phyloP scores from a whole-genome alignment of 2,888 invertebrate genomes.

The Eupithecia dodoneata region DNA sequence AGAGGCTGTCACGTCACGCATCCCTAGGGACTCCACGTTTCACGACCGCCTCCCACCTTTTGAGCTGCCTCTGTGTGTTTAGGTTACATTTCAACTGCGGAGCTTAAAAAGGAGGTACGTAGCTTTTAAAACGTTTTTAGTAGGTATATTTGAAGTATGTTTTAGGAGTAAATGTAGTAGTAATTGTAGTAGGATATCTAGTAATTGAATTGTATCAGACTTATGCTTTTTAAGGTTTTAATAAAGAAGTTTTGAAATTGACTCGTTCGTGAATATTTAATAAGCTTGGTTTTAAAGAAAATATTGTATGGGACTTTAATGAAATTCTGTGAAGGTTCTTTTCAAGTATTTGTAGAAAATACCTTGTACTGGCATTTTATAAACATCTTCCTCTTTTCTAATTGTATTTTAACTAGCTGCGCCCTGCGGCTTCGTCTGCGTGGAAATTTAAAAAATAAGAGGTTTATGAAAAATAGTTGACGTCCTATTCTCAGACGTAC shows the following conservation, averaged over 20 bases:
- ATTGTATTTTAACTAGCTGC: not conserved
- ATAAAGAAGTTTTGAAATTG: no score
- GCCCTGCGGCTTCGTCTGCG: no score
- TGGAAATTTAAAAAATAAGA: no score
- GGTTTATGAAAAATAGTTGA: no score
- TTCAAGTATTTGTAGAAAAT: not conserved
- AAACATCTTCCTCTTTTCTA: not conserved
- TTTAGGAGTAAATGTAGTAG: no score
- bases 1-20: slow-evolving; percentile 64
- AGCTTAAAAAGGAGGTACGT: not conserved
- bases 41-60: slow-evolving; percentile 27
- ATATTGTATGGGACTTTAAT: not conserved
- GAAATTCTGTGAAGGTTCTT: slow-evolving; percentile 1
- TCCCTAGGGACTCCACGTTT: slow-evolving; percentile 47
- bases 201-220: no score
- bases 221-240: no score
- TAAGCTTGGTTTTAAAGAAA: not conserved
- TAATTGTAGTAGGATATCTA: no score
- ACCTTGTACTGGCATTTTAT: not conserved
- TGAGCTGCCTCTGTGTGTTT: slow-evolving; percentile 31
- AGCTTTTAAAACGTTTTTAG: no score
- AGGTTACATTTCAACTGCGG: slow-evolving; percentile 22
- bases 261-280: slow-evolving; percentile 4
- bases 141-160: no score
- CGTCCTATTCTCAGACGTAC: no score